Conservation (phyloP, 2,113 vertebrate genomes). For the Tachysurus vachellii region DNA sequence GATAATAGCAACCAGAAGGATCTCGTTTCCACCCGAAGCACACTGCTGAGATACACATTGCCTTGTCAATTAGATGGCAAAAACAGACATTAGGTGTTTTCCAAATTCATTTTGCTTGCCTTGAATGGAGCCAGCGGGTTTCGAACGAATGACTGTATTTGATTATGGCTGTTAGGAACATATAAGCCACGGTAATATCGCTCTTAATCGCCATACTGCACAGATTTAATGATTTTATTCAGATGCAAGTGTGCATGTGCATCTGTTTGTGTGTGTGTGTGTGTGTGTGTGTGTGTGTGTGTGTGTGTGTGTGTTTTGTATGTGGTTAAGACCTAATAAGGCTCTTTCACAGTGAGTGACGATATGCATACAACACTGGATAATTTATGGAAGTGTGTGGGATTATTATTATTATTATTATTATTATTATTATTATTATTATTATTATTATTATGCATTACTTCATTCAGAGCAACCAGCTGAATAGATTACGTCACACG, state of each 20-base stretch:
- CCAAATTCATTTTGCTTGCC: slow-evolving; percentile 44
- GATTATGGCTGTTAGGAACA: slow-evolving; percentile 30
- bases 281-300: neutral
- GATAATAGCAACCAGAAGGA: neutral
- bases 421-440: neutral
- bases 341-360: slow-evolving; percentile 21
- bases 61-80: slow-evolving; percentile 5
- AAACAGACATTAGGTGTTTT: slow-evolving; percentile 39
- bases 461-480: neutral
- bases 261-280: slow-evolving; percentile 12
- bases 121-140: slow-evolving; percentile 16
- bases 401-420: neutral
- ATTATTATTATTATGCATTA: neutral
- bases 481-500: neutral
- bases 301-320: neutral
- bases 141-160: slow-evolving; percentile 44
- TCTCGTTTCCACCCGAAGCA: neutral
- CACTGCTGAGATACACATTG: slow-evolving; percentile 7
- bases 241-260: slow-evolving; percentile 17
- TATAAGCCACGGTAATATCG: neutral
- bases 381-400: slow-evolving; percentile 31
- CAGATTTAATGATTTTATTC: slow-evolving; percentile 40
- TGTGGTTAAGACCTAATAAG: slow-evolving; percentile 28
- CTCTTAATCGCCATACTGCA: slow-evolving; percentile 1
- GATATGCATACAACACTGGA: slow-evolving; percentile 17